phyloP scores from a whole-genome alignment of 2,797 vertebrate genomes.

The Oreochromis mossambicus region DNA sequence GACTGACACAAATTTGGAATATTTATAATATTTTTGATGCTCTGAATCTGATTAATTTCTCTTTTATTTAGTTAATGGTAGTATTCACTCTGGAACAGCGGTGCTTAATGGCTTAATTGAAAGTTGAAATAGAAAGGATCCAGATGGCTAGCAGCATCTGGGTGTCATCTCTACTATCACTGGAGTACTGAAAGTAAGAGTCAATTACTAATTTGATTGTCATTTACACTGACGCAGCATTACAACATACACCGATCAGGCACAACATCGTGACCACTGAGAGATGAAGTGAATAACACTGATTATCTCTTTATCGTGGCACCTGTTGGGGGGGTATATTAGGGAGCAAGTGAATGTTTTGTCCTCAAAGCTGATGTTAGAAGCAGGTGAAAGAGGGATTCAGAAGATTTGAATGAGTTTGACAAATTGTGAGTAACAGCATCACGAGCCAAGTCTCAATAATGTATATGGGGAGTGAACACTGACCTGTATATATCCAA shows the following conservation, averaged over 20 bases:
- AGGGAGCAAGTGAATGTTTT: background rate
- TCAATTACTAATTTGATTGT: background rate
- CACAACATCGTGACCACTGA: background rate
- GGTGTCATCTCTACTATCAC: background rate
- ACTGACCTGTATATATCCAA: background rate
- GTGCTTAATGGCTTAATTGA: background rate
- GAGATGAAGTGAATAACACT: background rate
- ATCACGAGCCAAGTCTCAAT: background rate
- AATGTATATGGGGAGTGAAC: background rate
- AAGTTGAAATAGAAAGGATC: background rate
- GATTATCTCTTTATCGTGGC: background rate
- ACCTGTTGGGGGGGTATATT: background rate
- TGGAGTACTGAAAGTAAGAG: background rate
- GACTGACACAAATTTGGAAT: background rate
- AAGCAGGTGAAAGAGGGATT: background rate
- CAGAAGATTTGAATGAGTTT: background rate
- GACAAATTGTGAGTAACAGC: background rate
- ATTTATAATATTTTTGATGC: background rate
- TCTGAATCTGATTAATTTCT: background rate
- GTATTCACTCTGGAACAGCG: background rate
- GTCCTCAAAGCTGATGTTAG: background rate
- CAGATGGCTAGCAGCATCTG: background rate
- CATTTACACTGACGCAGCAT: background rate
- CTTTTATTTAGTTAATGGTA: background rate
- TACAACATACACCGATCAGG: background rate